phyloP scores from a whole-genome alignment of 2,113 vertebrate genomes.

The Poicephalus meyeri region DNA sequence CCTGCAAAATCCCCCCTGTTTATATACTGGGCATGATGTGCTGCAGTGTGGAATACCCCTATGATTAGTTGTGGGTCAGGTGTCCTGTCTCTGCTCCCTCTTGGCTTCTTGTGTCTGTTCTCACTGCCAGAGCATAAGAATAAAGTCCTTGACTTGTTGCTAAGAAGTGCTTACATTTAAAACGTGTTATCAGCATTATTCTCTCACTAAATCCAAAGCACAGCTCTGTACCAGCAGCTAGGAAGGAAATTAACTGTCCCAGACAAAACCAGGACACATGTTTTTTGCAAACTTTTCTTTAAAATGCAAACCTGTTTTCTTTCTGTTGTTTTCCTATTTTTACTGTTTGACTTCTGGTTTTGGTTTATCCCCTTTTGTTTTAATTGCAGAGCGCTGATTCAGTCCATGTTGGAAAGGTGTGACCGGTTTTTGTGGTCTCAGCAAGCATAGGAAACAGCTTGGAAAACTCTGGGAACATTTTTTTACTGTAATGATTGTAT shows the following conservation, averaged over 20 bases:
- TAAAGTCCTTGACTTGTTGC: not conserved
- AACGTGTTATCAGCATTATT: not conserved
- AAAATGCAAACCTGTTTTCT: not conserved
- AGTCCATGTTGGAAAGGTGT: constrained; percentile 94
- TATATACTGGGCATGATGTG: not conserved
- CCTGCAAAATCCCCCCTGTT: not conserved
- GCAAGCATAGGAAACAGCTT: constrained; percentile 78
- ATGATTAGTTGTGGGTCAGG: not conserved
- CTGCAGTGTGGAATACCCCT: not conserved
- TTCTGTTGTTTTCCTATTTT: not conserved
- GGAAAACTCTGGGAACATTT: not conserved
- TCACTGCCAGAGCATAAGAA: not conserved
- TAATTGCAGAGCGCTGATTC: constrained; percentile 88
- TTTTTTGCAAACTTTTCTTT: not conserved
- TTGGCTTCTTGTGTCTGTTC: not conserved
- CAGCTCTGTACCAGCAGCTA: not conserved
- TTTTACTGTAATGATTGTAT: not conserved
- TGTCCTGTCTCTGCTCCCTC: not conserved
- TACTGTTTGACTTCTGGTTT: not conserved
- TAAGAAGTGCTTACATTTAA: not conserved
- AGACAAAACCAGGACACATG: not conserved
- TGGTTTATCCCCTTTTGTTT: not conserved
- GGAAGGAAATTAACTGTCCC: not conserved
- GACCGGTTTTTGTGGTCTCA: constrained; percentile 98
- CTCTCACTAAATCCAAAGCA: not conserved